Evolutionary conservation across 2,797 vertebrate species (phyloP), one percentile per base, ranked within the genome.

Genomic region (Nannoperca australis): DNA sequence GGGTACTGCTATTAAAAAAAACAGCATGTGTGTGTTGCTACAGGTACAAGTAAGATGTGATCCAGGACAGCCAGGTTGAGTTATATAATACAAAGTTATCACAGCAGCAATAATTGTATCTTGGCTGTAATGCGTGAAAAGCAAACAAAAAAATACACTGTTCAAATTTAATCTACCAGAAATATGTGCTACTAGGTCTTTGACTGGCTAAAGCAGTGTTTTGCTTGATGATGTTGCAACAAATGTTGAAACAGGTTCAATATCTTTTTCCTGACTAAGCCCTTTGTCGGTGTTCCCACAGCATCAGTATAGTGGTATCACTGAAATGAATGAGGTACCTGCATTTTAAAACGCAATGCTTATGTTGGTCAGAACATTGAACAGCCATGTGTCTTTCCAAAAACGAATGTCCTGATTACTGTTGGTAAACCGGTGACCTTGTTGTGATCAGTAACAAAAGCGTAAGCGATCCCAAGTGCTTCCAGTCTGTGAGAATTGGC

Each of bases 401-500:
- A 59, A 40, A 50, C 22, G 24, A 59, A 15, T 3, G 8, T 59
- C 32, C 44, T 49, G 45, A 22, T 53, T 54, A 8, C 49, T 63
- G 18, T 20, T 32, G 13, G 24, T 45, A 45, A 51, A 38, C 20
- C 42, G 10, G 27, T 55, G 30, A 45, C 27, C 36, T 24, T 11
- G 32, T 22, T 24, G 30, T 36, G 24, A 27, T 27, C 24, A 27
- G 24, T 27, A 27, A 27, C 24, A 27, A 27, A 27, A 27, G 24
- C 24, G 24, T 27, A 27, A 27, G 24, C 24, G 24, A 27, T 27
- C 24, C 24, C 8, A 32, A 71, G 17, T 70, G 70, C 8, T 70
- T 79, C 27, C 27, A 53, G 66, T 77, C 81, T 81, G 79, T 88
- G 88, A 92, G 83, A 92, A 71, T 78, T 50, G 49, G 20, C 24